phyloP scores from a whole-genome alignment of 2,797 vertebrate genomes.

The Coregonus suidteri region DNA sequence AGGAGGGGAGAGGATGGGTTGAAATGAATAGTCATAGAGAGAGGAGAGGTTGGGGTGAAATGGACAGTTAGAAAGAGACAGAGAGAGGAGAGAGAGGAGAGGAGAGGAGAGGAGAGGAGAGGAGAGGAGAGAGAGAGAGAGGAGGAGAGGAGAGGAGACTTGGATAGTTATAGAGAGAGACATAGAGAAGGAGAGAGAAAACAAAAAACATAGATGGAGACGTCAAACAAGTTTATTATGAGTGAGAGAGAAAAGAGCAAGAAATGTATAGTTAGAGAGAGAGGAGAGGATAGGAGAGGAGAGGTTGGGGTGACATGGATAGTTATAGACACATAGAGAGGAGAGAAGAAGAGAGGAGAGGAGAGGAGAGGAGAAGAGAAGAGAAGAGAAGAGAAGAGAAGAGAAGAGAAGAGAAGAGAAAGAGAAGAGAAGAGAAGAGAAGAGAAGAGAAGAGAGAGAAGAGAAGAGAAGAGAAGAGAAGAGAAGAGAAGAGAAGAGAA shows the following conservation, averaged over 20 bases:
- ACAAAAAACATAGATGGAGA: background rate
- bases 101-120: too few relatives aligned
- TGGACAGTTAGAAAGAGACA: too few relatives aligned
- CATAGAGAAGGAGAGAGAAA: too few relatives aligned
- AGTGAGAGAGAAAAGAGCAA: background rate
- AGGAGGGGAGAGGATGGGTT: too few relatives aligned
- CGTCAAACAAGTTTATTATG: too few relatives aligned
- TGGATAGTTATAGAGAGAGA: too few relatives aligned
- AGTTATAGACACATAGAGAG: background rate
- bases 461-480: background rate
- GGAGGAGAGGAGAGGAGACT: too few relatives aligned
- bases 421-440: background rate
- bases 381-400: background rate
- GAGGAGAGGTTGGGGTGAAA: too few relatives aligned
- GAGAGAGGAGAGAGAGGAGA: background rate
- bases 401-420: background rate
- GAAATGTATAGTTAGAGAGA: too few relatives aligned
- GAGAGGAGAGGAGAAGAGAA: background rate
- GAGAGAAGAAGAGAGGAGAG: background rate
- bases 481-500: background rate
- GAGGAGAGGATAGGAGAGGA: background rate
- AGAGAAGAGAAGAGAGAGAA: background rate
- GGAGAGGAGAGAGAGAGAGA: too few relatives aligned
- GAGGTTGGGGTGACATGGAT: background rate
- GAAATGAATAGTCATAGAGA: too few relatives aligned